These are phyloP conservation scores for Manis javanica DNA, from an alignment of 2,797 vertebrate genomes.

Conservation along the genomic window DNA sequence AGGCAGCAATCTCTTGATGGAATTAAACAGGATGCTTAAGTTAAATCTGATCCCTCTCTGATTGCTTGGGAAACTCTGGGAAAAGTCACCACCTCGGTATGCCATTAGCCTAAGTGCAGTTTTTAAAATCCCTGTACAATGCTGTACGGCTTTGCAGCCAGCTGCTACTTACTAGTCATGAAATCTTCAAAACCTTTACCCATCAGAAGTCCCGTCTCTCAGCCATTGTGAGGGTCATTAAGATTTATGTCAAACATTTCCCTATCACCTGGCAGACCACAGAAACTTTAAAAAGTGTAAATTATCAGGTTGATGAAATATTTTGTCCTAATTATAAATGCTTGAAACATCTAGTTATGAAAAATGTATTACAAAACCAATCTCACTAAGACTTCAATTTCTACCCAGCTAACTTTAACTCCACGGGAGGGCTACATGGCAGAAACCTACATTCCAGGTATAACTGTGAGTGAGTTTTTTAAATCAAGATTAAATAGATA, in stretches of 20 bases:
- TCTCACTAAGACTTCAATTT: background rate
- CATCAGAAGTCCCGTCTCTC: background rate
- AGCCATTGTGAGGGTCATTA: background rate
- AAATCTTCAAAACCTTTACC: background rate
- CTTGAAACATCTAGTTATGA: background rate
- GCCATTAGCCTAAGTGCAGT: background rate
- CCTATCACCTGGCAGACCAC: background rate
- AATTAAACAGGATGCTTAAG: background rate
- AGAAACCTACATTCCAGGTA: background rate
- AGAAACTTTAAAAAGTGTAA: conserved; percentile 18
- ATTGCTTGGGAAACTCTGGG: background rate
- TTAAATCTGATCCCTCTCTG: background rate
- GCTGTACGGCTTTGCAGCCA: background rate
- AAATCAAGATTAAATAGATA: background rate
- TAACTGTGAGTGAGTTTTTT: background rate
- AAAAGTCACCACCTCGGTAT: background rate
- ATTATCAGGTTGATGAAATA: background rate
- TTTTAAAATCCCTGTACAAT: background rate
- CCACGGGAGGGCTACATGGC: background rate
- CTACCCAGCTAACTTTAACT: background rate
- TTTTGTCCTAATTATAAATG: background rate
- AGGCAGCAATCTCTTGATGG: background rate
- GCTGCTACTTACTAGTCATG: background rate
- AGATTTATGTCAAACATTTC: background rate
- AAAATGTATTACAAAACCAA: conserved; percentile 1